Evolutionary conservation across 2,888 invertebrate genomes (phyloP), one percentile per base, ranked within the genome.

Genomic region (Neocrepidodera transversa): DNA sequence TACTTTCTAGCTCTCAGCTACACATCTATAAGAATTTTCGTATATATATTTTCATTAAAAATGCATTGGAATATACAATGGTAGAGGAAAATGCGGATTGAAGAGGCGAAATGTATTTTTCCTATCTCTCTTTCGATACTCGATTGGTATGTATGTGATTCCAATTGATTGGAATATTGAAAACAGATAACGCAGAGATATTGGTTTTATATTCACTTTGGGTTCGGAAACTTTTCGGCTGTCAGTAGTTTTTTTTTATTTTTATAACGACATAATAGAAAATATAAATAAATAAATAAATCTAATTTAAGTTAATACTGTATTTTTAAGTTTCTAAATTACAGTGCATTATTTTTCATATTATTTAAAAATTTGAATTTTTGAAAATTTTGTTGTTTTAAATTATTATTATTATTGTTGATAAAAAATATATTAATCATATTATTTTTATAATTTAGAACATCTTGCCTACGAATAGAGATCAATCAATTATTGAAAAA

Each of bases 81-180:
- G 64, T 63, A 66, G 11, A 45, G 45, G 11, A 28, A 23, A 26
- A 38, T 13, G n/a, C 8, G 16, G 20, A 10, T 8, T 63, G 60
- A 60, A 60, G 59, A 62, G 61, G 54, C 51, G 63, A 62, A 64
- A 69, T 66, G 65, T 67, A 65, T 69, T 67, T 65, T 65, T 63
- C 62, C 59, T 62, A 57, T 61, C 6, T 23, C 42, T 42, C 26
- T 23, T 13, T 63, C 65, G 65, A 58, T 58, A 67, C 63, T 61
- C 51, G 60, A 65, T 65, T 63, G 63, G 62, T 71, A 71, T 68
- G 71, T 72, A 73, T 74, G 72, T 69, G 71, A 74, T 74, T 70
- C 69, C 64, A 68, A 72, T 71, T 74, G 71, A 72, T 69, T 70
- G 45, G 26, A 45, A 45, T 45, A 45, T 45, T 28, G 71, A 70